phyloP scores from a whole-genome alignment of 64 coral and sea anemone species.

The Trachythela sp. region DNA sequence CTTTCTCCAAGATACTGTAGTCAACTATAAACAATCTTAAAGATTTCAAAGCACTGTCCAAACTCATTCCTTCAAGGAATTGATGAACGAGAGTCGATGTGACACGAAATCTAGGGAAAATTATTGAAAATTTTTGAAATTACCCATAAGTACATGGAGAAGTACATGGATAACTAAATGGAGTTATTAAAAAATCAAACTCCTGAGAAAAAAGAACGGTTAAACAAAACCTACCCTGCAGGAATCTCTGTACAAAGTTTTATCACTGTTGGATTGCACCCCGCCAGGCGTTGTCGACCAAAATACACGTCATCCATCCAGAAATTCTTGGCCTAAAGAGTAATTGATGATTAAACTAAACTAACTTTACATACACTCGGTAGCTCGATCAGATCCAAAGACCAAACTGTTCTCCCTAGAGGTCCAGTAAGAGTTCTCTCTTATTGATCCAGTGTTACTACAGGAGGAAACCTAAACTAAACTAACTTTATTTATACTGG shows the following conservation, averaged over 20 bases:
- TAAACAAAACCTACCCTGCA: slow-evolving; percentile 37
- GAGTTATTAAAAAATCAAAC: not conserved
- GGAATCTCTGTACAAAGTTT: slow-evolving; percentile 64
- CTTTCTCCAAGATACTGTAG: slow-evolving; percentile 52
- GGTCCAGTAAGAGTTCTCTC: too few species aligned
- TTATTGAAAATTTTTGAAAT: too few species aligned
- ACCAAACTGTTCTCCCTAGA: too few species aligned
- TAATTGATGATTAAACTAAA: not conserved
- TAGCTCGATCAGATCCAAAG: too few species aligned
- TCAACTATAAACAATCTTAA: slow-evolving; percentile 75
- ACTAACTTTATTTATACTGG: too few species aligned
- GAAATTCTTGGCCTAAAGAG: slow-evolving; percentile 17
- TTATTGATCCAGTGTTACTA: too few species aligned
- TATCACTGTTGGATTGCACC: slow-evolving; percentile 75
- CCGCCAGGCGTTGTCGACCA: slow-evolving; percentile 69
- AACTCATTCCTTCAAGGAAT: slow-evolving; percentile 66
- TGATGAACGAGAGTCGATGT: slow-evolving; percentile 65
- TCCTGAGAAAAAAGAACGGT: not conserved
- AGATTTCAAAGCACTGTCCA: slow-evolving; percentile 51
- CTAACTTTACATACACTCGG: too few species aligned
- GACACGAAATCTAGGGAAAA: slow-evolving; percentile 61
- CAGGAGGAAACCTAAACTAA: too few species aligned
- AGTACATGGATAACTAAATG: too few species aligned
- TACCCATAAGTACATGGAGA: too few species aligned
- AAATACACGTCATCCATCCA: slow-evolving; percentile 91